Evolutionary conservation across 2,888 invertebrate species (phyloP).

Genomic region (Ophion costatus): DNA sequence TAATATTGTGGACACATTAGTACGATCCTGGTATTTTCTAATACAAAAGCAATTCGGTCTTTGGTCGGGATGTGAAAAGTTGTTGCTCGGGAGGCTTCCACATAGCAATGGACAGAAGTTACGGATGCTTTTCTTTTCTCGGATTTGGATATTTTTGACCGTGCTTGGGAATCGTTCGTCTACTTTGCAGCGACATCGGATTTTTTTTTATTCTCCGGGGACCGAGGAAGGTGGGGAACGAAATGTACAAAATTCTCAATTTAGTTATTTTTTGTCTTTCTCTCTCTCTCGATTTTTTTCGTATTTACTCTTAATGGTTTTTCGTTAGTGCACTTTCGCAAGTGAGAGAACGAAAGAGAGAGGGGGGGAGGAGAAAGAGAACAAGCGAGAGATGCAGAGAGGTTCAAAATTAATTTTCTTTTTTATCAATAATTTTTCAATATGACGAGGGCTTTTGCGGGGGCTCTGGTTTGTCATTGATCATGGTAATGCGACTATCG

Average conservation of each 20-base stretch:
- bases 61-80: slow-evolving; percentile 41
- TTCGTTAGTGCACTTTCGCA: slow-evolving; percentile 53
- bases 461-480: slow-evolving; percentile 84
- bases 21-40: slow-evolving; percentile 82
- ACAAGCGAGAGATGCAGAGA: slow-evolving; percentile 65
- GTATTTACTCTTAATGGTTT: slow-evolving; percentile 59
- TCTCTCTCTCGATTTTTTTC: slow-evolving; percentile 23
- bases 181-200: slow-evolving; percentile 56
- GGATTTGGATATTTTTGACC: slow-evolving; percentile 37
- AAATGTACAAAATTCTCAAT: slow-evolving; percentile 55
- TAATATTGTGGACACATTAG: slow-evolving; percentile 84
- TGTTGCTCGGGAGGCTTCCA: slow-evolving; percentile 23
- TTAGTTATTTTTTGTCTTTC: slow-evolving; percentile 33
- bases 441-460: slow-evolving; percentile 74
- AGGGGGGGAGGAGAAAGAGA: slow-evolving; percentile 56
- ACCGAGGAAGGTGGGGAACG: slow-evolving; percentile 31
- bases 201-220: slow-evolving; percentile 45
- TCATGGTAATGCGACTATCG: slow-evolving; percentile 75
- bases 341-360: slow-evolving; percentile 45
- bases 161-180: slow-evolving; percentile 52
- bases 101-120: slow-evolving; percentile 22
- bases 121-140: slow-evolving; percentile 7
- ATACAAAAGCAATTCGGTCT: slow-evolving; percentile 73
- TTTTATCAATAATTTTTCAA: slow-evolving; percentile 37
- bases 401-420: slow-evolving; percentile 60